A percentile compares a stretch with the other conserved stretches of the same genome.
Evolutionary conservation across 2,888 invertebrate genomes (phyloP).

Genomic region (Antheraea assamensis): DNA sequence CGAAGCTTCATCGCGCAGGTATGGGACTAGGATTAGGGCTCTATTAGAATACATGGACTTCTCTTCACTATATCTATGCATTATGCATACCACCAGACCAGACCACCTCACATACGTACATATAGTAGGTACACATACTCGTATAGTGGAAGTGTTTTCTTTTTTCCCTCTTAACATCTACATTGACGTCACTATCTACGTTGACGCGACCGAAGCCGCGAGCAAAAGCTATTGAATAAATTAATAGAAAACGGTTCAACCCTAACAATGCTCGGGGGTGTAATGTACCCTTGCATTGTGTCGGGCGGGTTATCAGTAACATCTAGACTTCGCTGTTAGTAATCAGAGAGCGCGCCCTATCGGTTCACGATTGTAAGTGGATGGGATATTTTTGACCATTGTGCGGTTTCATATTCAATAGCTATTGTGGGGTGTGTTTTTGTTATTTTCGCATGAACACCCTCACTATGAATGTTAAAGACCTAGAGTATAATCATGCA

Average conservation of each 20-base stretch:
- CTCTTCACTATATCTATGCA: too few relatives aligned
- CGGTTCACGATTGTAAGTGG: slow-evolving; percentile 46
- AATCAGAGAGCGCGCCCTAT: slow-evolving; percentile 52
- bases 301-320: slow-evolving; percentile 60
- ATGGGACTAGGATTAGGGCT: too few relatives aligned
- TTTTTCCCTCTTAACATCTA: too few relatives aligned
- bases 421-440: slow-evolving; percentile 7
- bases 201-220: too few relatives aligned
- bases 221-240: background rate
- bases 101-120: too few relatives aligned
- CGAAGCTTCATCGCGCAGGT: too few relatives aligned
- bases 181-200: too few relatives aligned
- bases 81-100: too few relatives aligned
- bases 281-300: slow-evolving; percentile 53
- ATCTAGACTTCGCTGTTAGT: slow-evolving; percentile 69
- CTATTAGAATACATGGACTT: too few relatives aligned
- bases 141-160: too few relatives aligned
- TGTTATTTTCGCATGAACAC: slow-evolving; percentile 3
- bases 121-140: too few relatives aligned
- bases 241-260: slow-evolving; percentile 40
- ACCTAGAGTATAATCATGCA: background rate
- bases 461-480: background rate
- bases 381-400: slow-evolving; percentile 37
- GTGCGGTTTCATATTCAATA: slow-evolving; percentile 31
- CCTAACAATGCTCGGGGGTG: slow-evolving; percentile 62